Conservation (phyloP, 2,113 vertebrate species). For the Paralichthys olivaceus region DNA sequence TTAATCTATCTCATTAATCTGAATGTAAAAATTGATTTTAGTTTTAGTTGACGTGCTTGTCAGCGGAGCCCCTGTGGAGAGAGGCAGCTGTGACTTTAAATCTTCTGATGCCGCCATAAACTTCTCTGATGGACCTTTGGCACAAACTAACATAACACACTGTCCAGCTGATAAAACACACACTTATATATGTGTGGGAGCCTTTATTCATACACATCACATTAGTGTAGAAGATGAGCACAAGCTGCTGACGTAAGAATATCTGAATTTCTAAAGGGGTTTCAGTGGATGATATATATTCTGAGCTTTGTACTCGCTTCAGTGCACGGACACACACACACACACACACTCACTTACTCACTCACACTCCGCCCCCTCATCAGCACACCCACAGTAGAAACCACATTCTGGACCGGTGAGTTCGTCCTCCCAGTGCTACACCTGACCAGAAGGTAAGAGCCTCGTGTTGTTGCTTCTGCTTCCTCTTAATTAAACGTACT, state of each 20-base stretch:
- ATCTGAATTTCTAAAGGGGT: background rate
- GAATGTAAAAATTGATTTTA: background rate
- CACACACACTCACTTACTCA: slow-evolving; percentile 1
- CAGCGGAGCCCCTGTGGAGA: background rate
- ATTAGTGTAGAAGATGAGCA: no score
- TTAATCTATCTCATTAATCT: background rate
- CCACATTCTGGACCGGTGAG: slow-evolving; percentile 58
- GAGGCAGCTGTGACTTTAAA: slow-evolving; percentile 58
- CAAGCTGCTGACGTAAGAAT: background rate
- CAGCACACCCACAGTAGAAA: slow-evolving; percentile 60
- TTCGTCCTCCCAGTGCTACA: slow-evolving; percentile 40
- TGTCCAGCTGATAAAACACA: slow-evolving; percentile 18
- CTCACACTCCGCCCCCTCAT: slow-evolving; percentile 14
- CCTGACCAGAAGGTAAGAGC: slow-evolving; percentile 67
- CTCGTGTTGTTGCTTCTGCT: background rate
- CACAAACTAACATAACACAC: slow-evolving; percentile 47
- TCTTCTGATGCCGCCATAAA: slow-evolving; percentile 54
- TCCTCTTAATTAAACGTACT: background rate
- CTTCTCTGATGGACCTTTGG: slow-evolving; percentile 51
- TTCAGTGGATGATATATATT: background rate
- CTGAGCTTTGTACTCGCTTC: slow-evolving; percentile 10
- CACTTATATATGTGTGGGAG: background rate
- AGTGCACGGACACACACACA: background rate
- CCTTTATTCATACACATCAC: background rate
- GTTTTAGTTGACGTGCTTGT: background rate